Evolutionary conservation across 2,888 invertebrate species (phyloP), one percentile per base, ranked within the genome.

Genomic region (Lycia hirtaria): DNA sequence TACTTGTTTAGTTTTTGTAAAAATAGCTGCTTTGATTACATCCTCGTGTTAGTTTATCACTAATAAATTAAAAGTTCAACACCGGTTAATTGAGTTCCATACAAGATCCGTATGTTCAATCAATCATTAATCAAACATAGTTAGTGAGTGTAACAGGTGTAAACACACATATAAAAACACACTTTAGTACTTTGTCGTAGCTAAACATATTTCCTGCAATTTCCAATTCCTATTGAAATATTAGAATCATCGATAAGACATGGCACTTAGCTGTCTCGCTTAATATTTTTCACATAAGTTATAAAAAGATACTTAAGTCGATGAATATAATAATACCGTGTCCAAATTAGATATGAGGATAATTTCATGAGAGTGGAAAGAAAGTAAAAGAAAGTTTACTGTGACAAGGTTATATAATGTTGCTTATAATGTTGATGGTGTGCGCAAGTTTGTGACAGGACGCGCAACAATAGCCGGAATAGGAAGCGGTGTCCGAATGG

Each of bases 381-480:
- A 32, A 19, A 35, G 49, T 47, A 1, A 10, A 3, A 7, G n/a
- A 30, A 19, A 37, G 9, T 32, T 57, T 48, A 3, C 3, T 43
- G 12, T n/a, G 57, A 58, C 52, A 52, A 19, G n/a, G 57, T 43
- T 7, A 17, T 49, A 52, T 41, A 65, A 67, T 70, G 54, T 33
- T 28, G 20, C 24, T 22, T 44, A 37, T 70, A 75, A 81, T 76
- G 32, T 45, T 78, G 24, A 22, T 80, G 73, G 76, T 77, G 73
- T 72, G 80, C 78, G 79, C 76, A 81, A 79, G 77, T 76, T 74
- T 78, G 76, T 72, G 78, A 83, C 88, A 87, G 88, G 88, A 88
- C 87, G 88, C 83, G 78, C 81, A 84, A 90, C 90, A 90, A 89
- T 89, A 87, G 88, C 89, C 89, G 90, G 89, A 90, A 89, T 89